Conservation (phyloP, 2,888 invertebrate genomes). For the Ectropis crepuscularia region DNA sequence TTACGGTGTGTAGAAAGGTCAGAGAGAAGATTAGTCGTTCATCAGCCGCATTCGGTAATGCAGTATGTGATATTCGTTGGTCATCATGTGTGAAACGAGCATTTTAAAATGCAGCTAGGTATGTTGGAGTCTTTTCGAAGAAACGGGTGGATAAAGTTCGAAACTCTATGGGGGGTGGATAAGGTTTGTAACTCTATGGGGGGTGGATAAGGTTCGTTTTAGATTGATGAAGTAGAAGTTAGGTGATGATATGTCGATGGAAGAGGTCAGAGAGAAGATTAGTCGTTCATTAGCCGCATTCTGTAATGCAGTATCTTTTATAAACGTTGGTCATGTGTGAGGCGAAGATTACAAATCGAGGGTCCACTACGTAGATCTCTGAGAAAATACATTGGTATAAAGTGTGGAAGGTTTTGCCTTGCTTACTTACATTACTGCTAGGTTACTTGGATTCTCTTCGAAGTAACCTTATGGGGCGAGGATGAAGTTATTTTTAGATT, state of each 20-base stretch:
- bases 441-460: too few species aligned
- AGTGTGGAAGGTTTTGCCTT: too few species aligned
- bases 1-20: constrained; percentile 46
- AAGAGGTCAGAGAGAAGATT: constrained; percentile 79
- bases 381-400: too few species aligned
- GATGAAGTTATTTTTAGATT: background rate
- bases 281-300: constrained; percentile 80
- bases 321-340: constrained; percentile 50
- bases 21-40: constrained; percentile 84
- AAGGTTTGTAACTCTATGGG: too few species aligned
- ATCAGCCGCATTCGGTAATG: constrained; percentile 69
- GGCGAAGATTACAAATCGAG: background rate
- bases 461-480: too few species aligned
- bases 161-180: too few species aligned
- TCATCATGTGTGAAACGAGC: constrained; percentile 20
- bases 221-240: background rate
- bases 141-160: too few species aligned
- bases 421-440: too few species aligned
- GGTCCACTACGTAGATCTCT: too few species aligned
- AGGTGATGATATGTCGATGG: background rate
- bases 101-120: too few species aligned
- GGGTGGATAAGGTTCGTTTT: background rate
- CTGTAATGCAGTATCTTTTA: constrained; percentile 50
- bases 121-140: too few species aligned
- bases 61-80: constrained; percentile 52